phyloP scores from a whole-genome alignment of 2,888 invertebrate genomes.

The Phyllotreta cruciferae region DNA sequence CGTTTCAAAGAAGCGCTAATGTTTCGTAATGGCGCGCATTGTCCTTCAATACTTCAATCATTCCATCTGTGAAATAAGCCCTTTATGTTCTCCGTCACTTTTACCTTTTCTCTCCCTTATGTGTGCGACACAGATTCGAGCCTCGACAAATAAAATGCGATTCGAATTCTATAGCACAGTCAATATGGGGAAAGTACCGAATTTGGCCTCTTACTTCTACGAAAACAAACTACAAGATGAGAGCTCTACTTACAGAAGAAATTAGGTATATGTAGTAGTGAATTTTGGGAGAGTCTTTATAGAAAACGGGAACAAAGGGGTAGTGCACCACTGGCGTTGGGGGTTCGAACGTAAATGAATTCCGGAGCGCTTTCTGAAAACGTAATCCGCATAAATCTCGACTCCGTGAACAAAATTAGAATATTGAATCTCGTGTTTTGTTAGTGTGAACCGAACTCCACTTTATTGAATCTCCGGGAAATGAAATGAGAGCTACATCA shows the following conservation, averaged over 20 bases:
- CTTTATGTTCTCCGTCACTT: conserved; percentile 49
- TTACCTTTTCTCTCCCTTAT: conserved; percentile 33
- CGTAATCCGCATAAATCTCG: conserved; percentile 22
- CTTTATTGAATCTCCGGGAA: conserved; percentile 49
- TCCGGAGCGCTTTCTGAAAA: conserved; percentile 22
- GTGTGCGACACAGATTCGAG: conserved; percentile 29
- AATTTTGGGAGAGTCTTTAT: too few relatives aligned
- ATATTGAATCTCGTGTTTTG: conserved; percentile 29
- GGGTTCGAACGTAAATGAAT: conserved; percentile 5
- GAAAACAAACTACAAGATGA: too few relatives aligned
- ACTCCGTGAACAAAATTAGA: conserved; percentile 27
- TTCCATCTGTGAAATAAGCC: conserved; percentile 56
- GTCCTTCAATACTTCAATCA: conserved; percentile 57
- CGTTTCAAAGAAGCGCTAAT: conserved; percentile 58
- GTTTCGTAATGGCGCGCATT: conserved; percentile 58
- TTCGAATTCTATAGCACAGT: conserved; percentile 21
- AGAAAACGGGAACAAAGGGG: background rate
- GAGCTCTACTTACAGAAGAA: too few relatives aligned
- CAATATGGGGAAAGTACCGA: background rate
- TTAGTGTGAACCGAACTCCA: conserved; percentile 46
- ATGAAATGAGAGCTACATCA: conserved; percentile 51
- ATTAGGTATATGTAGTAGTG: too few relatives aligned
- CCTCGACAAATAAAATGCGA: conserved; percentile 36
- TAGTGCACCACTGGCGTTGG: conserved; percentile 1
- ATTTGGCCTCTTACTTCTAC: too few relatives aligned